Conservation (phyloP, 35 echinoderm and acorn worm species). For the Ophioderma brevispina region DNA sequence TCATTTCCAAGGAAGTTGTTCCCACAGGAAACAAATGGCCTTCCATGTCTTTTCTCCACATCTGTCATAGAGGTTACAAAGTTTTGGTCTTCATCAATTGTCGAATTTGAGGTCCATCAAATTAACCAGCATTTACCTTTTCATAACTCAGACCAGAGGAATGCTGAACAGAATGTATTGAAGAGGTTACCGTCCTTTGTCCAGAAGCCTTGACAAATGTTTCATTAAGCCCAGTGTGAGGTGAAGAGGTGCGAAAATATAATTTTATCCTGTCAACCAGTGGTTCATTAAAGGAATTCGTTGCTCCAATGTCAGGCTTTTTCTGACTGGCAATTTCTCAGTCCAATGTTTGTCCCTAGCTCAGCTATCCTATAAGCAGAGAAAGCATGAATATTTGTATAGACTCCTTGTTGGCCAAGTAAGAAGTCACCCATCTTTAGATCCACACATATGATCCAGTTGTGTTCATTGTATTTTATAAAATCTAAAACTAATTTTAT, state of each 20-base stretch:
- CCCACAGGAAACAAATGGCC: not conserved
- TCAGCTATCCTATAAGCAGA: slow-evolving; percentile 16
- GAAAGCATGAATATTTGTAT: not conserved
- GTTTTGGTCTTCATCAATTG: slow-evolving; percentile 6
- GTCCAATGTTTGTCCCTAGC: not conserved
- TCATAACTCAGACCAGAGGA: not conserved
- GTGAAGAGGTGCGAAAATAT: slow-evolving; percentile 7
- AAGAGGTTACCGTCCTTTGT: slow-evolving; percentile 18
- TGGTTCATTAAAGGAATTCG: slow-evolving; percentile 5
- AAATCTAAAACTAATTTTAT: not conserved
- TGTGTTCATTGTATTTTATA: not conserved
- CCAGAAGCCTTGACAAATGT: slow-evolving; percentile 20
- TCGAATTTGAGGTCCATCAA: slow-evolving; percentile 26
- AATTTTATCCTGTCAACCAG: not conserved
- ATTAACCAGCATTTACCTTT: not conserved
- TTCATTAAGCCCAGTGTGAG: slow-evolving; percentile 15
- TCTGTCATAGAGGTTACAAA: slow-evolving; percentile 1
- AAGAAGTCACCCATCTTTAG: slow-evolving; percentile 21
- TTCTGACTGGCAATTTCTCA: not conserved
- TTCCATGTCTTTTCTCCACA: not conserved
- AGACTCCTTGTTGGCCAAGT: not conserved
- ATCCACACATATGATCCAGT: slow-evolving; percentile 21
- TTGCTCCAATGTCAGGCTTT: not conserved
- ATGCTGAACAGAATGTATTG: slow-evolving; percentile 1
- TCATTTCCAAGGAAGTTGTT: slow-evolving; percentile 5